phyloP scores from a whole-genome alignment of 1,140 invertebrate species.

The Drosophila sp. region DNA sequence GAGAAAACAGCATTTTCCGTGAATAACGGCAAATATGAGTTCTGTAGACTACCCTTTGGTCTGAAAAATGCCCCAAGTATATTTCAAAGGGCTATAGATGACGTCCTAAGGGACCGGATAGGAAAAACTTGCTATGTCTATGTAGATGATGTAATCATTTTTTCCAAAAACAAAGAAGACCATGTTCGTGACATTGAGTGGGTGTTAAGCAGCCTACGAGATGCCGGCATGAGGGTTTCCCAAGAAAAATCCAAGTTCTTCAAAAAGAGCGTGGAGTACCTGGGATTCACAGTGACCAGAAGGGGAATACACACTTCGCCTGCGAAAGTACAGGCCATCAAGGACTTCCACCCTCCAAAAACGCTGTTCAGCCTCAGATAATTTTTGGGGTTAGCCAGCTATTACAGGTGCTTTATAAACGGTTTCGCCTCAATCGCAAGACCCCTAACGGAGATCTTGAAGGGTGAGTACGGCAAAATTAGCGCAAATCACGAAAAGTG shows the following conservation, averaged over 20 bases:
- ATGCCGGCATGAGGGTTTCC: constrained; percentile 16
- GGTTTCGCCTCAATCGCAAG: constrained; percentile 10
- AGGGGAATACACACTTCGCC: constrained; percentile 14
- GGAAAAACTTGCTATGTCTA: constrained; percentile 5
- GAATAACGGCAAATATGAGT: neutral
- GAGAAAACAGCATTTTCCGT: constrained; percentile 9
- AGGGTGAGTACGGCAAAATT: constrained; percentile 10
- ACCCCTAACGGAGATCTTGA: constrained; percentile 15
- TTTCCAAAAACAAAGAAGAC: constrained; percentile 4
- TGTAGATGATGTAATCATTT: constrained; percentile 17
- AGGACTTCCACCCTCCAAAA: constrained; percentile 17
- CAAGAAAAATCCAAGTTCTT: constrained; percentile 22
- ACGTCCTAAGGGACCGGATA: constrained; percentile 2
- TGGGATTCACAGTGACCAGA: constrained; percentile 16
- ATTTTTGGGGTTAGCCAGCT: constrained; percentile 2
- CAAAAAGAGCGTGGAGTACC: constrained; percentile 24
- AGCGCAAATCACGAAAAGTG: neutral
- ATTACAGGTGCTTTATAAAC: constrained; percentile 6
- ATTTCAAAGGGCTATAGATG: constrained; percentile 24
- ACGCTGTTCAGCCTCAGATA: constrained; percentile 3
- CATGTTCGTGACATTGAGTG: neutral
- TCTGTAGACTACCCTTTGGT: neutral
- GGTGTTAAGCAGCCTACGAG: neutral
- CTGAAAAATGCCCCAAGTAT: constrained; percentile 16
- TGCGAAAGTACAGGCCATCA: constrained; percentile 5